Evolutionary conservation across 2,113 vertebrate species (phyloP).

Genomic region (Capricornis sumatraensis): DNA sequence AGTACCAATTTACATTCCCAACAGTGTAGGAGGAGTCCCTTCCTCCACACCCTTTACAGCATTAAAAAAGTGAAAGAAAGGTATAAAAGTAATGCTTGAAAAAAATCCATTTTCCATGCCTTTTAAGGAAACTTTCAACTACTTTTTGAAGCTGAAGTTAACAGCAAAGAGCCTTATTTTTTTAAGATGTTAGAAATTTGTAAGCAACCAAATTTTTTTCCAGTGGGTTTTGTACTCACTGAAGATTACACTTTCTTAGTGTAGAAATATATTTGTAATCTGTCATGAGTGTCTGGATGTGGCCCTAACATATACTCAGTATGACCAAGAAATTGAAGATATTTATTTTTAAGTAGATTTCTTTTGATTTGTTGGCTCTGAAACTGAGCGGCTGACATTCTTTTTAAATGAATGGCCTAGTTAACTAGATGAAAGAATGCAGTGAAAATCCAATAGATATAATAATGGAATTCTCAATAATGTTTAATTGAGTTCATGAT

Average conservation of each 20-base stretch:
- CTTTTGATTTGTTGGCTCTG: slow-evolving; percentile 33
- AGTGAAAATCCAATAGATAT: slow-evolving; percentile 35
- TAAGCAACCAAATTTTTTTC: background rate
- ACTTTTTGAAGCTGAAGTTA: background rate
- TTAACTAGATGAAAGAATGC: slow-evolving; percentile 16
- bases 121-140: background rate
- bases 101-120: background rate
- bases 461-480: slow-evolving; percentile 42
- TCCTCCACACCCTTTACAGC: background rate
- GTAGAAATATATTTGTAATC: background rate
- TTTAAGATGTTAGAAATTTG: background rate
- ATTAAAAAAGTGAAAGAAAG: background rate
- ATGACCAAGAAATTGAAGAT: slow-evolving; percentile 30
- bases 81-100: background rate
- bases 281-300: background rate
- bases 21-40: background rate
- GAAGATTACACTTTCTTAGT: background rate
- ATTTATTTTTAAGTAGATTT: slow-evolving; percentile 21
- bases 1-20: background rate
- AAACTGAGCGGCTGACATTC: background rate
- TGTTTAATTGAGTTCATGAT: slow-evolving; percentile 40
- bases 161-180: background rate
- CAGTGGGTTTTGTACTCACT: background rate
- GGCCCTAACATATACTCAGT: background rate
- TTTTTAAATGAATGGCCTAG: slow-evolving; percentile 44